Evolutionary conservation across 1,140 invertebrate species (phyloP).

Genomic region (Protaetia brevitarsis): DNA sequence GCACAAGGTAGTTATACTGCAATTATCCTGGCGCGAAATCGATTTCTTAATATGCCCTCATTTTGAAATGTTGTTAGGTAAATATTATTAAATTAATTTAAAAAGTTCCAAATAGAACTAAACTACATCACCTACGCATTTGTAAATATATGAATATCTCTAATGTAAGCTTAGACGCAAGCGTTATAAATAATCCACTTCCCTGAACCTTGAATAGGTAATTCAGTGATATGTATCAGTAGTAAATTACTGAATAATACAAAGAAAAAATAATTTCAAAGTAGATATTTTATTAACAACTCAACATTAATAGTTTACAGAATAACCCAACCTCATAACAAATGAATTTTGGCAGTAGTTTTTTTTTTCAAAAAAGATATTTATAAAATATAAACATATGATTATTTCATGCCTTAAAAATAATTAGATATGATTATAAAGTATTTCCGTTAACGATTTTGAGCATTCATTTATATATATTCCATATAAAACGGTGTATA

Average conservation of each 20-base stretch:
- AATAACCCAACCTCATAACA: slow-evolving; percentile 20
- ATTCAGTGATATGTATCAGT: neutral
- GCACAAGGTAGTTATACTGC: no score
- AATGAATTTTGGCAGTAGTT: neutral
- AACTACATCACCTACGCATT: no score
- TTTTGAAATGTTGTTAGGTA: no score
- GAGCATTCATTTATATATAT: neutral
- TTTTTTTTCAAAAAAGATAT: neutral
- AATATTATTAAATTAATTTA: no score
- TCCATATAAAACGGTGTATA: slow-evolving; percentile 10
- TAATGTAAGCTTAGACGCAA: no score
- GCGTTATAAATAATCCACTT: no score
- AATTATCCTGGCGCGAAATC: no score
- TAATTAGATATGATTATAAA: neutral
- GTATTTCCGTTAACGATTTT: neutral
- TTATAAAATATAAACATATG: neutral
- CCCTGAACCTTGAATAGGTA: no score
- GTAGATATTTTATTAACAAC: slow-evolving; percentile 22
- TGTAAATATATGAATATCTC: no score
- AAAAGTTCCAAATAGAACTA: no score
- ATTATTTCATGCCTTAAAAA: slow-evolving; percentile 7
- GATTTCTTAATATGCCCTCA: no score
- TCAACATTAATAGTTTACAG: slow-evolving; percentile 21
- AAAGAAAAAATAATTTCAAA: neutral
- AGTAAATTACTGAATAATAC: neutral